phyloP scores from a whole-genome alignment of 2,797 vertebrate genomes.

The Hybognathus amarus region DNA sequence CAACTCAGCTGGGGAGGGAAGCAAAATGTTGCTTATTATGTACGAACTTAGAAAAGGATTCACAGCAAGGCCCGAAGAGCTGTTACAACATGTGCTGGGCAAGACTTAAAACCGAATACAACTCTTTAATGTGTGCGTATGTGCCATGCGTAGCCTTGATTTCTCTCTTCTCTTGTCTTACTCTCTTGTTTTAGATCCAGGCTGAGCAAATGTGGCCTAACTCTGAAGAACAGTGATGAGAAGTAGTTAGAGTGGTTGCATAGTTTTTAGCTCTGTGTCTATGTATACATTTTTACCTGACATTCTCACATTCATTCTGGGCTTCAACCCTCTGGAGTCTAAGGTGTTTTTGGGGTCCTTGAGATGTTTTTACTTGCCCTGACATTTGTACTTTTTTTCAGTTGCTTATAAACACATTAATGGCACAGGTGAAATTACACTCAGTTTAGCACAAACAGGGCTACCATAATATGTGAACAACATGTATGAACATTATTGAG shows the following conservation, averaged over 20 bases:
- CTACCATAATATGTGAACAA: too few relatives aligned
- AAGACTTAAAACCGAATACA: conserved; percentile 35
- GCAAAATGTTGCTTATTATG: conserved; percentile 71
- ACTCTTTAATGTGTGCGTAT: conserved; percentile 49
- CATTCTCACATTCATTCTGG: conserved; percentile 36
- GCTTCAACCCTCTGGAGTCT: not conserved
- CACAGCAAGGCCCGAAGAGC: conserved; percentile 46
- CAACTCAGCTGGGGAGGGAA: conserved; percentile 67
- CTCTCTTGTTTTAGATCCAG: conserved; percentile 39
- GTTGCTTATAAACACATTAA: too few relatives aligned
- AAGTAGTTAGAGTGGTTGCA: conserved; percentile 42
- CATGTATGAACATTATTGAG: too few relatives aligned
- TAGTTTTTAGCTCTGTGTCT: conserved; percentile 46
- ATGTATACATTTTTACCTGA: conserved; percentile 22
- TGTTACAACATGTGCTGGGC: conserved; percentile 51
- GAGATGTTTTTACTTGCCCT: too few relatives aligned
- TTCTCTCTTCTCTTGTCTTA: conserved; percentile 5
- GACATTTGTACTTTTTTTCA: too few relatives aligned
- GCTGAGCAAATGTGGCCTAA: conserved; percentile 27
- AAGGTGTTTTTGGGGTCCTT: too few relatives aligned
- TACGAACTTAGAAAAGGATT: conserved; percentile 60
- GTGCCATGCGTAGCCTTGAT: conserved; percentile 30
- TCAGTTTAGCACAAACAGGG: too few relatives aligned
- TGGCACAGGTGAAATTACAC: too few relatives aligned
- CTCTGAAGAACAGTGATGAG: conserved; percentile 47